These are phyloP conservation scores for Xerus rutilus DNA, from an alignment of 2,797 vertebrate genomes.

Conservation along the genomic window DNA sequence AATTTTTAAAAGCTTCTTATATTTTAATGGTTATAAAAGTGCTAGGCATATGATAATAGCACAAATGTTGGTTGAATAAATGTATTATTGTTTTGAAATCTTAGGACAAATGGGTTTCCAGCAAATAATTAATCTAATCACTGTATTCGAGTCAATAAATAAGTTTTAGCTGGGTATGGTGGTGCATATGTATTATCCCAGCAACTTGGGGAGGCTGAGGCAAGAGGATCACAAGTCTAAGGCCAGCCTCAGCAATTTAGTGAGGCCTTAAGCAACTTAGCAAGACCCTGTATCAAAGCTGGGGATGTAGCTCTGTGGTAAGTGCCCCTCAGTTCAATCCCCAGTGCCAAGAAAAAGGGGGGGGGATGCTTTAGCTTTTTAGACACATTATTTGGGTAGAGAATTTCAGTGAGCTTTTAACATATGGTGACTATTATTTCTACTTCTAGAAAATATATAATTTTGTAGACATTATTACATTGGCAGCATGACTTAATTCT, in stretches of 20 bases:
- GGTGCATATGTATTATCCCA: too few relatives aligned
- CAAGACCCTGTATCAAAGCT: too few relatives aligned
- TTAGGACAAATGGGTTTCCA: conserved; percentile 22
- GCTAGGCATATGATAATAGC: too few relatives aligned
- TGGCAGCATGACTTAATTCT: neutral
- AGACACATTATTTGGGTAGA: neutral
- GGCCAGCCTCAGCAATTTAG: too few relatives aligned
- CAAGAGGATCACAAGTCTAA: too few relatives aligned
- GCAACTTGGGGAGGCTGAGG: too few relatives aligned
- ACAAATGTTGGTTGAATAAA: neutral
- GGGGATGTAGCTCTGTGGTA: too few relatives aligned
- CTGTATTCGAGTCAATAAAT: neutral
- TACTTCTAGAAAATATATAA: conserved; percentile 16
- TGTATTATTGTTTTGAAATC: neutral
- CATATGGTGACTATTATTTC: conserved; percentile 13
- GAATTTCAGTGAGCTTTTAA: conserved; percentile 39
- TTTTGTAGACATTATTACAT: conserved; percentile 1
- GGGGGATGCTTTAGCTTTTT: neutral
- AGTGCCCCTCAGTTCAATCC: too few relatives aligned
- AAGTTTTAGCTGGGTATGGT: too few relatives aligned
- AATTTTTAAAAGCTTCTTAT: neutral
- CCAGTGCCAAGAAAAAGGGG: too few relatives aligned
- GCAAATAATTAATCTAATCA: neutral
- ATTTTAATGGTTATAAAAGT: neutral
- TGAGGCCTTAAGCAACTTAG: too few relatives aligned